phyloP scores from a whole-genome alignment of 2,888 invertebrate species.

The Cheilosia vernalis region DNA sequence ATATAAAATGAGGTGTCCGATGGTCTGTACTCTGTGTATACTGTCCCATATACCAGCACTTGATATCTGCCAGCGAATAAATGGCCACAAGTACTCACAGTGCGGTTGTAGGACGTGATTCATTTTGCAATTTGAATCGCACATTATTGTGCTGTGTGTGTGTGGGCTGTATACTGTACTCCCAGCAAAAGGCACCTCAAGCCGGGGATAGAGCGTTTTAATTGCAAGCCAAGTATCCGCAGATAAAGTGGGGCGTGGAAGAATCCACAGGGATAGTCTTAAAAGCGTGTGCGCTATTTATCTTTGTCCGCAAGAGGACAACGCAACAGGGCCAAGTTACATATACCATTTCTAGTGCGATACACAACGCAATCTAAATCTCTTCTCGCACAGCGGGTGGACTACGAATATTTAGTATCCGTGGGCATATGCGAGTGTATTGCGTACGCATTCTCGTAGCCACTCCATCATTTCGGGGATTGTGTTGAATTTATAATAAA shows the following conservation, averaged over 20 bases:
- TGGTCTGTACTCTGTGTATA: neutral
- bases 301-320: constrained; percentile 64
- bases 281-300: constrained; percentile 67
- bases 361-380: constrained; percentile 61
- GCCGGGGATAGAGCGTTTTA: constrained; percentile 48
- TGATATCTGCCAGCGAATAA: constrained; percentile 51
- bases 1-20: constrained; percentile 29
- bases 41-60: constrained; percentile 47
- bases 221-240: constrained; percentile 64
- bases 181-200: neutral
- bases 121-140: constrained; percentile 70
- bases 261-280: constrained; percentile 26
- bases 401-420: constrained; percentile 32
- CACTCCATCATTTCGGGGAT: constrained; percentile 63
- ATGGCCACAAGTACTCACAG: constrained; percentile 63
- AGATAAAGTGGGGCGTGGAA: constrained; percentile 20
- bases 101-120: constrained; percentile 67
- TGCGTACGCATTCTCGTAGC: constrained; percentile 40
- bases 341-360: constrained; percentile 24
- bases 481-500: constrained; percentile 66
- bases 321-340: constrained; percentile 47
- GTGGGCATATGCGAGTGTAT: constrained; percentile 17
- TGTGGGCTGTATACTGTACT: constrained; percentile 43
- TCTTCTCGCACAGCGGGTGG: constrained; percentile 64
- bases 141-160: constrained; percentile 31